phyloP scores from a whole-genome alignment of 2,888 invertebrate species.

The Rutpela maculata region DNA sequence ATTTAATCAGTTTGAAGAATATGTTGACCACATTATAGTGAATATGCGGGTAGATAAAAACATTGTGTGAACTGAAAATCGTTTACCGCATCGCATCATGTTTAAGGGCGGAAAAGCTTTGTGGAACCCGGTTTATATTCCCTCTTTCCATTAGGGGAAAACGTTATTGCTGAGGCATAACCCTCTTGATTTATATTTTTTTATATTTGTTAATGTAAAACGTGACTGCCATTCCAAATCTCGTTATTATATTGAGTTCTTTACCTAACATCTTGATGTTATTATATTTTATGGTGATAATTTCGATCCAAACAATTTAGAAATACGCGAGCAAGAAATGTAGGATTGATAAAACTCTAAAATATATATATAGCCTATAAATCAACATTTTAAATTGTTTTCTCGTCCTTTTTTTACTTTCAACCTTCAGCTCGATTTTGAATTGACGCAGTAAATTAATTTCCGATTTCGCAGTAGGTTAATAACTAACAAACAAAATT shows the following conservation, averaged over 20 bases:
- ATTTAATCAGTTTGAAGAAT: not conserved
- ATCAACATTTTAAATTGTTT: not conserved
- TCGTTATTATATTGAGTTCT: slow-evolving; percentile 43
- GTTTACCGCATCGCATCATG: slow-evolving; percentile 54
- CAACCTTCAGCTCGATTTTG: not conserved
- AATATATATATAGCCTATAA: slow-evolving; percentile 2
- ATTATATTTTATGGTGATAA: slow-evolving; percentile 12
- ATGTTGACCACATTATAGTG: slow-evolving; percentile 3
- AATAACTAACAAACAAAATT: not conserved
- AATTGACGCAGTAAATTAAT: not conserved
- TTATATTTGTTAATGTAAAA: slow-evolving; percentile 65
- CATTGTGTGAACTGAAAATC: slow-evolving; percentile 65
- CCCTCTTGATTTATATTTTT: slow-evolving; percentile 67
- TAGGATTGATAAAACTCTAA: not conserved
- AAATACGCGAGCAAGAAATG: not conserved
- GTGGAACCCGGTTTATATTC: slow-evolving; percentile 46
- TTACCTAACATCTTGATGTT: slow-evolving; percentile 15
- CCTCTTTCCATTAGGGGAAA: slow-evolving; percentile 58
- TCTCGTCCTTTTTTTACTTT: not conserved
- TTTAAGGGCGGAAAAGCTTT: slow-evolving; percentile 58
- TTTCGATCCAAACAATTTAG: not conserved
- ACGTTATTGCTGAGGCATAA: slow-evolving; percentile 60
- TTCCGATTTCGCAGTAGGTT: not conserved
- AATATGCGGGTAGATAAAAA: slow-evolving; percentile 52
- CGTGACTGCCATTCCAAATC: slow-evolving; percentile 63